Conservation (phyloP, 2,888 invertebrate genomes). For the Steromphala cineraria region DNA sequence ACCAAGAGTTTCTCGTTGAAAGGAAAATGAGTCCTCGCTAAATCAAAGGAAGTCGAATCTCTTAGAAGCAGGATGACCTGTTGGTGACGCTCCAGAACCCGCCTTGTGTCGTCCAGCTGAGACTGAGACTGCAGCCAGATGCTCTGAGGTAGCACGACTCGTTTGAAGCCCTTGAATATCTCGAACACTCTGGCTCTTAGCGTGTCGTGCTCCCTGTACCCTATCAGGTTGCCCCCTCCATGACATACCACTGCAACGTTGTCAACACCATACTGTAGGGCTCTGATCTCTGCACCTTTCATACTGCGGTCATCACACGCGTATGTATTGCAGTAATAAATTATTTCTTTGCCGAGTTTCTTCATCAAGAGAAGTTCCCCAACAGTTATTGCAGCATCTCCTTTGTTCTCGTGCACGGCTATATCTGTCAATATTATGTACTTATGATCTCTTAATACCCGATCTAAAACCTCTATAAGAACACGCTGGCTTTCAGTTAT, state of each 20-base stretch:
- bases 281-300: background rate
- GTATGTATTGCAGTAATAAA: constrained; percentile 14
- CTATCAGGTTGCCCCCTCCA: constrained; percentile 45
- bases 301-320: background rate
- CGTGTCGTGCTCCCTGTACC: background rate
- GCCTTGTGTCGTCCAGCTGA: background rate
- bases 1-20: background rate
- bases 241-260: constrained; percentile 41
- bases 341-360: constrained; percentile 25
- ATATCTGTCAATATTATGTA: constrained; percentile 42
- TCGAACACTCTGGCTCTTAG: background rate
- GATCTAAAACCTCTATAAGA: constrained; percentile 1
- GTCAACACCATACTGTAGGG: background rate
- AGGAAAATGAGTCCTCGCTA: background rate
- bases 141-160: constrained; percentile 30
- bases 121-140: background rate
- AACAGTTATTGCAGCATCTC: constrained; percentile 40
- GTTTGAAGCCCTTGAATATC: constrained; percentile 4
- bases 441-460: constrained; percentile 3
- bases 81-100: background rate
- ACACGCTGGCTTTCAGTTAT: constrained; percentile 25
- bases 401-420: constrained; percentile 41
- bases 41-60: background rate
- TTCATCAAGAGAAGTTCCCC: constrained; percentile 36
- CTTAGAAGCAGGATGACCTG: background rate